These are phyloP conservation scores for Oxyura jamaicensis DNA, from an alignment of 2,113 vertebrate genomes.

Conservation along the genomic window DNA sequence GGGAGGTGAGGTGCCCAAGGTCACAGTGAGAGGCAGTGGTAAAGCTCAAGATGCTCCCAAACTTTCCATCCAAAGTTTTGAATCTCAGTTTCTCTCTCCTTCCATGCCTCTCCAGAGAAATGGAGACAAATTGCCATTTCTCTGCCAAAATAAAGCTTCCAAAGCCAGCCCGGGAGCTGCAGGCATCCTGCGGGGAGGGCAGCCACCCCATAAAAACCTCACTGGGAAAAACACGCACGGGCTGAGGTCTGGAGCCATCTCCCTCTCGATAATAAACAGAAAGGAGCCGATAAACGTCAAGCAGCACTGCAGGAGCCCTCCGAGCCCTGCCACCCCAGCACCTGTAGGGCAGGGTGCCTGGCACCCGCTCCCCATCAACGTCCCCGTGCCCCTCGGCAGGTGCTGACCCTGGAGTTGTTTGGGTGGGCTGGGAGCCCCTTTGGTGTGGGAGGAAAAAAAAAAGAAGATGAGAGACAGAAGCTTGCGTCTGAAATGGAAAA, in stretches of 20 bases:
- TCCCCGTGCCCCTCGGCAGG: accelerated
- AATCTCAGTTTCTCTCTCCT: background rate
- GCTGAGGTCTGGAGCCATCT: background rate
- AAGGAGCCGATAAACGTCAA: background rate
- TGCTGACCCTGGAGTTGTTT: background rate
- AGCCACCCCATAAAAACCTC: background rate
- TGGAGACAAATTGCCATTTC: background rate
- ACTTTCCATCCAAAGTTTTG: background rate
- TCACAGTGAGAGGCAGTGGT: accelerated
- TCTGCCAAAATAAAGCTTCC: background rate
- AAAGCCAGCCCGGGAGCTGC: background rate
- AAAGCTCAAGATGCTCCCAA: background rate
- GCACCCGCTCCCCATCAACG: background rate
- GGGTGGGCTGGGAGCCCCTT: background rate
- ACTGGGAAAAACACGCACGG: accelerated
- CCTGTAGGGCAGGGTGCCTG: accelerated
- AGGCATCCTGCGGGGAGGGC: background rate
- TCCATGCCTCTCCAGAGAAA: accelerated
- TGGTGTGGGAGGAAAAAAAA: background rate
- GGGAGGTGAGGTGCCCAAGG: background rate
- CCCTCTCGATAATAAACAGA: background rate
- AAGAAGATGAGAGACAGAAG: slow-evolving; percentile 13
- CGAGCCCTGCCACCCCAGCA: background rate
- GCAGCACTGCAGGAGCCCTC: background rate
- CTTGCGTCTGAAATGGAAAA: background rate